These are phyloP conservation scores for Marisa cornuarietis DNA, from an alignment of 1,140 invertebrate species.

Conservation along the genomic window DNA sequence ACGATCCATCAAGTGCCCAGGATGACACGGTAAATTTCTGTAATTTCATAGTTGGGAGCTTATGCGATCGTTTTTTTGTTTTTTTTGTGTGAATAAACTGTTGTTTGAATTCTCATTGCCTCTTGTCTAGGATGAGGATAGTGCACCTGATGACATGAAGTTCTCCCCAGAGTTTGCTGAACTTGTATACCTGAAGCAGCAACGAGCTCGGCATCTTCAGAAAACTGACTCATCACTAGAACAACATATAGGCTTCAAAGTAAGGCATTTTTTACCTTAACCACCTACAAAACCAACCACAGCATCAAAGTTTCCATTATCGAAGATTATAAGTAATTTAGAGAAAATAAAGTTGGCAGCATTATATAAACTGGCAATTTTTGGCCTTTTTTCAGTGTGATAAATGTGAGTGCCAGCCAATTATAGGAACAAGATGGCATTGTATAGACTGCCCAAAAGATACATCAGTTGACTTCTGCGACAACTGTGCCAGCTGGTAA, in stretches of 20 bases:
- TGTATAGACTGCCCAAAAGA: conserved; percentile 71
- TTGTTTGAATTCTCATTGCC: background rate
- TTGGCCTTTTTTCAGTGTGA: conserved; percentile 71
- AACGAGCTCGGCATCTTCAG: conserved; percentile 64
- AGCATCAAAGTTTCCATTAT: background rate
- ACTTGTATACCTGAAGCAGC: conserved; percentile 66
- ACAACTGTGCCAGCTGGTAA: conserved; percentile 60
- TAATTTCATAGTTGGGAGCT: background rate
- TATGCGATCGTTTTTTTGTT: too few species aligned
- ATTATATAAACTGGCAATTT: background rate
- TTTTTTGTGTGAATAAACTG: background rate
- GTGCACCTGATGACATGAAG: conserved; percentile 53
- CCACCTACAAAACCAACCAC: background rate
- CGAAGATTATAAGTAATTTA: too few species aligned
- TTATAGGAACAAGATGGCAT: conserved; percentile 77
- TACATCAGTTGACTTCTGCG: conserved; percentile 69
- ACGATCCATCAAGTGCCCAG: conserved; percentile 1
- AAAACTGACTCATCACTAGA: conserved; percentile 60
- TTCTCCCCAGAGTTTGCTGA: conserved; percentile 61
- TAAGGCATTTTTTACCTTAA: conserved; percentile 46
- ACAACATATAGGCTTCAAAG: conserved; percentile 70
- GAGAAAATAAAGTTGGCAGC: too few species aligned
- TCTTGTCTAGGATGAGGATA: conserved; percentile 45
- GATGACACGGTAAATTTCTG: conserved; percentile 34
- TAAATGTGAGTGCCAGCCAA: conserved; percentile 74